A percentile compares a stretch with the other conserved stretches of the same genome.
phyloP scores from a whole-genome alignment of 2,888 invertebrate genomes.

The Poecilobothrus nobilitatus region DNA sequence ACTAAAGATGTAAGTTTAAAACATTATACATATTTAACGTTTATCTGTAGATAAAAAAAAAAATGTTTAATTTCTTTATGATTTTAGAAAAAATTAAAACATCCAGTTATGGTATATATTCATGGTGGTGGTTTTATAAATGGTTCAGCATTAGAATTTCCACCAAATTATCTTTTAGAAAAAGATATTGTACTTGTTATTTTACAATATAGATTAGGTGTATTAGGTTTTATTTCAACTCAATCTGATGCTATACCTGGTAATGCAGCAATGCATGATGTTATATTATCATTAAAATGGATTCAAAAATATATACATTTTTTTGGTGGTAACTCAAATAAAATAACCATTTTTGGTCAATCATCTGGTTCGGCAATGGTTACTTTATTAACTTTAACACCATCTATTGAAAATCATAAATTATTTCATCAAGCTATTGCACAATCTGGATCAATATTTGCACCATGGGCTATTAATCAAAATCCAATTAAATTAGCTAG shows the following conservation, averaged over 20 bases:
- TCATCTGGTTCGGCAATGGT: slow-evolving; percentile 48
- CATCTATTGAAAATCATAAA: slow-evolving; percentile 29
- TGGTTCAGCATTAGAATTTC: slow-evolving; percentile 38
- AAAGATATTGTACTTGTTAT: slow-evolving; percentile 46
- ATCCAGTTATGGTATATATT: slow-evolving; percentile 44
- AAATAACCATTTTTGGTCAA: slow-evolving; percentile 49
- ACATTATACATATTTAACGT: neutral
- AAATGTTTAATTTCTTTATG: neutral
- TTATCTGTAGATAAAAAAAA: neutral
- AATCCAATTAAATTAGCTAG: slow-evolving; percentile 36
- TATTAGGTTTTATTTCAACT: slow-evolving; percentile 48
- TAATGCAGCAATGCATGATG: slow-evolving; percentile 48
- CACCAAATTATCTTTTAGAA: slow-evolving; percentile 43
- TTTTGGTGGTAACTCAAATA: slow-evolving; percentile 47
- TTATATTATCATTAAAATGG: slow-evolving; percentile 47
- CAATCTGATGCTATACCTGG: slow-evolving; percentile 46
- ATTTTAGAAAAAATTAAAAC: slow-evolving; percentile 30
- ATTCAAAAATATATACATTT: slow-evolving; percentile 44
- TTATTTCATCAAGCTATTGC: slow-evolving; percentile 47
- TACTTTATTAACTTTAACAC: slow-evolving; percentile 43
- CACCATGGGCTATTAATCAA: slow-evolving; percentile 45
- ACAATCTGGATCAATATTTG: slow-evolving; percentile 48
- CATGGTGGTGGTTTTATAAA: slow-evolving; percentile 44
- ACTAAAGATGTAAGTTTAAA: slow-evolving; percentile 36
- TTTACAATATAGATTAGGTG: slow-evolving; percentile 47